Base-by-base conservation (phyloP, 2,888 invertebrate species). In the Drosophila trichaetosa region DNA sequence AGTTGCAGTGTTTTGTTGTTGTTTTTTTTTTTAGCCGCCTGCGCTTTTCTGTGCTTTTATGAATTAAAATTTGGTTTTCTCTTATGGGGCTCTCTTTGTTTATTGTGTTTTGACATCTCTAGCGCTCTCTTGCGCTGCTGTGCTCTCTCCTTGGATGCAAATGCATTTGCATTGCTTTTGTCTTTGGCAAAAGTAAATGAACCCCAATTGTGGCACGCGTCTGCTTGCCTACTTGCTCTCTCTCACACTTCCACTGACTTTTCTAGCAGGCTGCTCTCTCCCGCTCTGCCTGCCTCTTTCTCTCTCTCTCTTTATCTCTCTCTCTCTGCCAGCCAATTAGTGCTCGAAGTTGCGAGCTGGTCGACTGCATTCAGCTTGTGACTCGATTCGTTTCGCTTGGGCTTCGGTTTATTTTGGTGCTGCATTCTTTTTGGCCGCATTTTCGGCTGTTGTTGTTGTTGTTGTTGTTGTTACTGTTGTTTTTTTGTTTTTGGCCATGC, bases 341-440 rank as follows among this genome's bases (percentile, higher is more conserved):
- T 49, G 78, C 63, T 61, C 67, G 62, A 71, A 75, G 80, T 68
- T 74, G 79, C 69, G 56, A 46, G 34, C 46, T 59, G 58, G 61
- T 57, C 70, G 78, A 76, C 42, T 83, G 81, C 83, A 86, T 73
- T 83, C 79, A 66, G 79, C 58, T 68, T 77, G 57, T 53, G 73
- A 72, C 70, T 80, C 79, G 76, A 53, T 82, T 79, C 46, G 59
- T 51, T 69, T 68, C 67, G 67, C 73, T 76, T 84, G 63, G 82
- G 79, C 61, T 86, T 88, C 74, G 77, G 81, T 86, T 88, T 88
- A 86, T 86, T 89, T 88, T 86, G 83, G 88, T 85, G 78, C 87
- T 87, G 84, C 84, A 75, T 87, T 83, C 77, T 76, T 79, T 84
- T 87, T 87, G 85, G 83, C 82, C 85, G 83, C 79, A 73, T 75